Conservation (phyloP, 2,888 invertebrate species). For the Campaea margaritaria region DNA sequence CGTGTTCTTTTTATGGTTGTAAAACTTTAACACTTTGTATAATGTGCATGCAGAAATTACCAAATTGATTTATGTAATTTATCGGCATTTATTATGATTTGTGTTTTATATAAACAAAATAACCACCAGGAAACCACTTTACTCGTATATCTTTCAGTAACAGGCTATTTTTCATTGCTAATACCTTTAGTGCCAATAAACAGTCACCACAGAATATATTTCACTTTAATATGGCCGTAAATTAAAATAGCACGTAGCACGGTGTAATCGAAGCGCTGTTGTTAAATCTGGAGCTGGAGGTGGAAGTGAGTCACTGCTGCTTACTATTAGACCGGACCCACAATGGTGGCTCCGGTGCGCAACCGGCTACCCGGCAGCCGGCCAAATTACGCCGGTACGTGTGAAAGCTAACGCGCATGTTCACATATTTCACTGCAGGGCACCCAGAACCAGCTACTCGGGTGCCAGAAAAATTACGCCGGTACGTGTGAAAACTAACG, state of each 20-base stretch:
- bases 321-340: constrained; percentile 20
- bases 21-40: no score
- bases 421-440: no score
- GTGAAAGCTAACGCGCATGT: no score
- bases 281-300: constrained; percentile 37
- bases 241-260: constrained; percentile 34
- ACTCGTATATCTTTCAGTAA: neutral
- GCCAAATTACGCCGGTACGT: no score
- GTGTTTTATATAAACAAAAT: neutral
- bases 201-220: constrained; percentile 17
- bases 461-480: no score
- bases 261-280: constrained; percentile 30
- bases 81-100: neutral
- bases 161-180: constrained; percentile 9
- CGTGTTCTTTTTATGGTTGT: no score
- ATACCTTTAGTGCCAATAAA: constrained; percentile 21
- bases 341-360: no score
- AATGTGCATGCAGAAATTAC: no score
- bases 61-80: no score
- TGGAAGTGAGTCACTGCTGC: constrained; percentile 34
- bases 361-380: no score
- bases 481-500: no score
- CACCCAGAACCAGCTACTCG: no score
- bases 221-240: constrained; percentile 24
- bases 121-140: neutral